A percentile compares a stretch with the other conserved stretches of the same genome.
Conservation (phyloP, 2,797 vertebrate species). For the Rallus crepitans region DNA sequence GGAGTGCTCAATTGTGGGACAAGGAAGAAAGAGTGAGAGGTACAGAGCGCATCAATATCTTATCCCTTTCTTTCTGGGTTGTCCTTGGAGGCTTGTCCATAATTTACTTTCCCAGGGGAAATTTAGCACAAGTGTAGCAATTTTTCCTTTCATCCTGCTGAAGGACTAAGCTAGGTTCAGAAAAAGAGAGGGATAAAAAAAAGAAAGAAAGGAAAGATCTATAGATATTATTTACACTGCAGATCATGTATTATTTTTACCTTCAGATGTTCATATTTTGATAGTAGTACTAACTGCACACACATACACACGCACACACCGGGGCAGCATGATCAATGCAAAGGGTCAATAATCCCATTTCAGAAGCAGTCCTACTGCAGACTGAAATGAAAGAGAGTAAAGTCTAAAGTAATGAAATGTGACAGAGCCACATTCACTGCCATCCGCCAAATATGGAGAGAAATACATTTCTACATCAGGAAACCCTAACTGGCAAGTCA, state of each 20-base stretch:
- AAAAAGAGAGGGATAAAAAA: neutral
- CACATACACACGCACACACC: neutral
- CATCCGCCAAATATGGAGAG: conserved; percentile 23
- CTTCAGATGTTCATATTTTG: conserved; percentile 61
- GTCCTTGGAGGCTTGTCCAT: conserved; percentile 75
- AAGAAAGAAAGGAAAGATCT: neutral
- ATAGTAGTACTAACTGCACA: conserved; percentile 39
- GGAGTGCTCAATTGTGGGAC: conserved; percentile 65
- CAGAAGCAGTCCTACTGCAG: conserved; percentile 58
- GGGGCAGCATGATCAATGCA: conserved; percentile 57
- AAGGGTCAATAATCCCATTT: conserved; percentile 73
- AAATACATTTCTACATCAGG: conserved; percentile 15
- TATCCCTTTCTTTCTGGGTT: conserved; percentile 64
- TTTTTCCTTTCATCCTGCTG: conserved; percentile 76
- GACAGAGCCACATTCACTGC: conserved; percentile 51
- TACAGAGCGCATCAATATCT: conserved; percentile 71
- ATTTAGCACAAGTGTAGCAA: conserved; percentile 76
- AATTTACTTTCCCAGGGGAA: conserved; percentile 78
- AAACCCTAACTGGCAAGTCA: conserved; percentile 71
- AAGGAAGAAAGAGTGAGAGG: conserved; percentile 66
- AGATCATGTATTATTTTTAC: conserved; percentile 69
- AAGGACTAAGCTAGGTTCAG: conserved; percentile 58
- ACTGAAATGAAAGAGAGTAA: conserved; percentile 62
- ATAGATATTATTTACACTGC: conserved; percentile 69
- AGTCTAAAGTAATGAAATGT: conserved; percentile 65